Evolutionary conservation across 2,113 vertebrate genomes (phyloP).

Genomic region (Euleptes europaea): DNA sequence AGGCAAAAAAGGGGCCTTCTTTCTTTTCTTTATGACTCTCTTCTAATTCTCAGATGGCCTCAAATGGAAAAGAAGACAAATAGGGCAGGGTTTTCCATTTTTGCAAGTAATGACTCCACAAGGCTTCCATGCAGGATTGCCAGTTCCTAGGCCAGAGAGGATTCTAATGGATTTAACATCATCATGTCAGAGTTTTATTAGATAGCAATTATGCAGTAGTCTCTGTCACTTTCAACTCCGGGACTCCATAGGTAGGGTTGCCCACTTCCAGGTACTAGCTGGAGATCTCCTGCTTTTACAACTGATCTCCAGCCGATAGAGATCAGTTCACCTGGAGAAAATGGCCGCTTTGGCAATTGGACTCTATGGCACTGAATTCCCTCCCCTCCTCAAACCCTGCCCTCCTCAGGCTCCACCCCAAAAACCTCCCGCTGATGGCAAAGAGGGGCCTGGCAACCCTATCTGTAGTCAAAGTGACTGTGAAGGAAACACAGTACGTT

Average conservation of each 20-base stretch:
- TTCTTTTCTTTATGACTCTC: accelerated
- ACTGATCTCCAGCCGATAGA: too few species aligned
- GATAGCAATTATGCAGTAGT: background rate
- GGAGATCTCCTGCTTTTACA: too few species aligned
- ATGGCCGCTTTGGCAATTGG: too few species aligned
- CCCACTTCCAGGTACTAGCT: too few species aligned
- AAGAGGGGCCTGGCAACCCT: too few species aligned
- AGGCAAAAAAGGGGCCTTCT: accelerated
- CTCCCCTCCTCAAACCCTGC: too few species aligned
- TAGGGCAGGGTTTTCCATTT: background rate
- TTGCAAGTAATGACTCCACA: background rate
- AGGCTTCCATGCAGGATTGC: background rate
- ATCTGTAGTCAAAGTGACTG: too few species aligned
- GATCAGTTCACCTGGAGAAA: too few species aligned
- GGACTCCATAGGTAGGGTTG: background rate
- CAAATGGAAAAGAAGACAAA: background rate
- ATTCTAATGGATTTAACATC: background rate
- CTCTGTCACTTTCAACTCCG: background rate
- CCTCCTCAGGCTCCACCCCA: too few species aligned
- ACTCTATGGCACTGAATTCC: too few species aligned
- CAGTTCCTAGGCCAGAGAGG: background rate
- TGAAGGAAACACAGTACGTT: too few species aligned
- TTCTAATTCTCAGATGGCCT: background rate
- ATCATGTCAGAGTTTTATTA: background rate
- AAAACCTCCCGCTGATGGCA: too few species aligned